A percentile compares a stretch with the other conserved stretches of the same genome.
Evolutionary conservation across 30 jellyfish, hydroid and myxozoan species (phyloP).

Genomic region (Cassiopea xamachana): DNA sequence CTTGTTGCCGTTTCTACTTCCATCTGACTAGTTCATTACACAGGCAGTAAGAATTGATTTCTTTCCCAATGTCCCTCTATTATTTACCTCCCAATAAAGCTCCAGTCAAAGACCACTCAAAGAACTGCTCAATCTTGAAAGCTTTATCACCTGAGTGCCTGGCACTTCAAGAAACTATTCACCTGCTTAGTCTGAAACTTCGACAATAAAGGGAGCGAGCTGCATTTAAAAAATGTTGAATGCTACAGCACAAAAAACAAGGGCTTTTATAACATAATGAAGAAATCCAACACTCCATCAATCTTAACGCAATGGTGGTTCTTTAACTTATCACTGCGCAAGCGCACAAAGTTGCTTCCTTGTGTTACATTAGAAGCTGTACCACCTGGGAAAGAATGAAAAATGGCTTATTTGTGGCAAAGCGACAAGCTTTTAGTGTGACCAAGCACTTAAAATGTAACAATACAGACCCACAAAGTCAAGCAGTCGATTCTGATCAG

Average conservation of each 20-base stretch:
- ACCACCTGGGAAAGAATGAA: too few species aligned
- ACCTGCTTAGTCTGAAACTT: too few species aligned
- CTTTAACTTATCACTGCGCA: background rate
- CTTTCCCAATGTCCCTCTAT: background rate
- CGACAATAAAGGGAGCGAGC: background rate
- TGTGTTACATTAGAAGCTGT: too few species aligned
- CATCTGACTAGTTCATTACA: slow-evolving; percentile 12
- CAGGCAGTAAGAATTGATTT: background rate
- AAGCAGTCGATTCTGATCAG: too few species aligned
- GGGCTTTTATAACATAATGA: background rate
- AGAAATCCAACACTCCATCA: background rate
- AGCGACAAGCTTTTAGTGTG: too few species aligned
- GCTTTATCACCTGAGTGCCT: background rate
- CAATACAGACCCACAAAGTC: too few species aligned
- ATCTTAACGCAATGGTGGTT: background rate
- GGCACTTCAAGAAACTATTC: too few species aligned
- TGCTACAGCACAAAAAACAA: background rate
- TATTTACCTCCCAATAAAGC: background rate
- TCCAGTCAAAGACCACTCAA: background rate
- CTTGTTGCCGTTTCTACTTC: slow-evolving; percentile 15
- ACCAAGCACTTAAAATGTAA: too few species aligned
- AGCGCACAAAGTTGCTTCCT: background rate
- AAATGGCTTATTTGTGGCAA: too few species aligned
- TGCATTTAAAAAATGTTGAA: background rate
- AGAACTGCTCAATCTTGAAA: background rate